Percentiles rank a stretch among this genome's conserved stretches.
These are phyloP conservation scores for Morus bassanus DNA, from an alignment of 2,797 vertebrate genomes.

Conservation along the genomic window DNA sequence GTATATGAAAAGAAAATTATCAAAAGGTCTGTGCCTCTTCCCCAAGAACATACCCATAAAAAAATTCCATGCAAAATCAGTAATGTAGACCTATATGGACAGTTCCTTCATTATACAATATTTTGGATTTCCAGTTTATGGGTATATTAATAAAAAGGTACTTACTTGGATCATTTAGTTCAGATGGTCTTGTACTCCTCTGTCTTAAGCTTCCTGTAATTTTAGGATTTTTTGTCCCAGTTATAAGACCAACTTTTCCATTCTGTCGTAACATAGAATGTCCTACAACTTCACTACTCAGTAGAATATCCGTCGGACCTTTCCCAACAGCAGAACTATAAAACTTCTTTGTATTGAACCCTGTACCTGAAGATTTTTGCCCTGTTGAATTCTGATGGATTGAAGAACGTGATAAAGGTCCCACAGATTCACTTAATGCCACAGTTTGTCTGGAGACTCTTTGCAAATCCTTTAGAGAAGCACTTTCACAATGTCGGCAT, in stretches of 20 bases:
- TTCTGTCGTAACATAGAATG: constrained; percentile 78
- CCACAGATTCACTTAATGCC: constrained; percentile 66
- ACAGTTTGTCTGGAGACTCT: constrained; percentile 73
- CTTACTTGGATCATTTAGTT: constrained; percentile 95
- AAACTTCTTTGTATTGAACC: constrained; percentile 81
- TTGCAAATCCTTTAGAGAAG: constrained; percentile 71
- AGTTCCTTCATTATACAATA: neutral
- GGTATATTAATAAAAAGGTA: constrained; percentile 18
- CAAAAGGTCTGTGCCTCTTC: neutral
- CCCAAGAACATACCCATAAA: neutral
- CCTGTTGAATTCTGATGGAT: constrained; percentile 81
- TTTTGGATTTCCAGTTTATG: neutral
- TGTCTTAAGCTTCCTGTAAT: constrained; percentile 76
- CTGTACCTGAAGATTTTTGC: constrained; percentile 77
- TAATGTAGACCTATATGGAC: neutral
- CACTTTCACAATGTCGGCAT: constrained; percentile 81
- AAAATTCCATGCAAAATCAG: neutral
- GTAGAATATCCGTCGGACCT: constrained; percentile 73
- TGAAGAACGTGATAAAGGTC: constrained; percentile 81
- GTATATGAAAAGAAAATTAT: neutral
- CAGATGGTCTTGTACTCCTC: constrained; percentile 73
- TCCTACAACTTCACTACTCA: constrained; percentile 75
- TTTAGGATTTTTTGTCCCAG: constrained; percentile 75
- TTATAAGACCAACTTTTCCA: constrained; percentile 74
- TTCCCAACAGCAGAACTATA: constrained; percentile 76